A percentile compares a stretch with the other conserved stretches of the same genome.
phyloP scores from a whole-genome alignment of 2,888 invertebrate genomes.

The Drosophila mimica region DNA sequence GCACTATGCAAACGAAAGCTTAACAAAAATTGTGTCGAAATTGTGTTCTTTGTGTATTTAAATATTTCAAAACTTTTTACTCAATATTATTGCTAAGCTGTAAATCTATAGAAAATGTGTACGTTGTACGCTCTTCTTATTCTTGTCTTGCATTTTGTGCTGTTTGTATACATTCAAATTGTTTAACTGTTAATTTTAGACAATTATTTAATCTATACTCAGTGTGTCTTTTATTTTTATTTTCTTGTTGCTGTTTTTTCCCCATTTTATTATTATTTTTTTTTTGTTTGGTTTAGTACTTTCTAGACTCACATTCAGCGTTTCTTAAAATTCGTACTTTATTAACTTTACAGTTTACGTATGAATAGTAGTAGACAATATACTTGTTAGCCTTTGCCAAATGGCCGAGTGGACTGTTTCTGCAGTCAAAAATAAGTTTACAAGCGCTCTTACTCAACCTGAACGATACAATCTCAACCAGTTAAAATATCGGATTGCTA shows the following conservation, averaged over 20 bases:
- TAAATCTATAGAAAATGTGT: conserved; percentile 70
- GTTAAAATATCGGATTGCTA: conserved; percentile 11
- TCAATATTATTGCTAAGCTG: conserved; percentile 38
- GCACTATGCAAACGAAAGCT: conserved; percentile 69
- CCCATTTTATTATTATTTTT: neutral
- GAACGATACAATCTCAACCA: conserved; percentile 32
- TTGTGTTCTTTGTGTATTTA: conserved; percentile 16
- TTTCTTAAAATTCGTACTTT: conserved; percentile 82
- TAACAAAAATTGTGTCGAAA: conserved; percentile 36
- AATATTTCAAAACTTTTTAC: conserved; percentile 14
- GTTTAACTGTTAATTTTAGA: conserved; percentile 53
- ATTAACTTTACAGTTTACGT: conserved; percentile 79
- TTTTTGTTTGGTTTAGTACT: conserved; percentile 50
- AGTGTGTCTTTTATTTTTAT: conserved; percentile 31
- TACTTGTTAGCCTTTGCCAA: conserved; percentile 32
- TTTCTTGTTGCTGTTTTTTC: neutral
- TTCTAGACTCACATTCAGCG: conserved; percentile 81
- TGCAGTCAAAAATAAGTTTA: conserved; percentile 38
- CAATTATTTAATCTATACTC: conserved; percentile 61
- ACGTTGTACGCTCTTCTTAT: conserved; percentile 22
- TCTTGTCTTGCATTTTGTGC: conserved; percentile 15
- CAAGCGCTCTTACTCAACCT: conserved; percentile 34
- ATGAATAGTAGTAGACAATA: conserved; percentile 55
- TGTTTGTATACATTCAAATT: conserved; percentile 29
- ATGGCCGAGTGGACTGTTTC: conserved; percentile 17